These are phyloP conservation scores for Drosophila pegasa DNA, from an alignment of 2,888 invertebrate species.

Conservation along the genomic window DNA sequence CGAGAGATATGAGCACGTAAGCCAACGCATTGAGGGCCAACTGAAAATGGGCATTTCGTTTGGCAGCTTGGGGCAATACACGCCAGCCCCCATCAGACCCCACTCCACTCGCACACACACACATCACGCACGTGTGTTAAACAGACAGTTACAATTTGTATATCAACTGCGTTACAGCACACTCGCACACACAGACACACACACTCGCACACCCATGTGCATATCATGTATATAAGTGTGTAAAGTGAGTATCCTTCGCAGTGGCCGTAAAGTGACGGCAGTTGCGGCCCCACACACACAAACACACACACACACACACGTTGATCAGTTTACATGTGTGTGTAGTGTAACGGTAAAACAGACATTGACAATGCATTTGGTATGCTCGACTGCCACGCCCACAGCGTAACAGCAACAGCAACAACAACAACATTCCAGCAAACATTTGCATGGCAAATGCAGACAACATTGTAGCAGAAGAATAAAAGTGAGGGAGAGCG, in stretches of 20 bases:
- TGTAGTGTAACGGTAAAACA: constrained; percentile 48
- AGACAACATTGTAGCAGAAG: constrained; percentile 5
- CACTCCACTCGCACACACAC: constrained; percentile 7
- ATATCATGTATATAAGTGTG: constrained; percentile 20
- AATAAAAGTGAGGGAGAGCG: background rate
- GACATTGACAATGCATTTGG: constrained; percentile 66
- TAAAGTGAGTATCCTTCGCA: constrained; percentile 36
- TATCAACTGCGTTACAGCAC: constrained; percentile 54
- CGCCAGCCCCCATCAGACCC: background rate
- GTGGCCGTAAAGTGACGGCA: constrained; percentile 54
- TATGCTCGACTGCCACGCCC: constrained; percentile 35
- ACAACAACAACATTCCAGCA: constrained; percentile 24
- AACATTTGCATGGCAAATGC: constrained; percentile 61
- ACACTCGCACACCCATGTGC: constrained; percentile 18
- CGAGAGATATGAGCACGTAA: constrained; percentile 68
- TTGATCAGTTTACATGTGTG: constrained; percentile 48
- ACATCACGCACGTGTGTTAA: constrained; percentile 64
- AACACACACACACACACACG: constrained; percentile 49
- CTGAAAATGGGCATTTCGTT: constrained; percentile 43
- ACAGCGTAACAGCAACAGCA: constrained; percentile 18
- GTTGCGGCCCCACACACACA: constrained; percentile 36
- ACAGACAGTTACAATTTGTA: constrained; percentile 80
- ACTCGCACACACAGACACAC: constrained; percentile 27
- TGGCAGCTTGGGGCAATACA: constrained; percentile 5
- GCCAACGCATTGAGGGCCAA: constrained; percentile 59